Evolutionary conservation across 2,888 invertebrate species (phyloP), one percentile per base, ranked within the genome.

Genomic region (Ichneumoninae sp.): DNA sequence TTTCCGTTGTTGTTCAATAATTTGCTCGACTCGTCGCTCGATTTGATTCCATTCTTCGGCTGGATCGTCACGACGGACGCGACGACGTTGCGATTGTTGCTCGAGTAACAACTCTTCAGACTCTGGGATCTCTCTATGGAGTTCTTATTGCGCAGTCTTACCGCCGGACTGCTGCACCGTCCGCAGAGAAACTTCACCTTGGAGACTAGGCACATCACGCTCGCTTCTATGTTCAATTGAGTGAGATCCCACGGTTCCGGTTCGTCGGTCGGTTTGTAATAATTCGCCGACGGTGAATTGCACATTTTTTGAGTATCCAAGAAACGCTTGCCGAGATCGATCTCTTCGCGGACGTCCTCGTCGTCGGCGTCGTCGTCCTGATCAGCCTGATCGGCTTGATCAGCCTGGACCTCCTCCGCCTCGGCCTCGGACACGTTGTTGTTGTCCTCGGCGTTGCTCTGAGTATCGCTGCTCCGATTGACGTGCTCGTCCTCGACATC

Each of bases 191-290:
- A 97, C 91, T 97, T 97, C 0, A 97, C 96, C 94, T 97, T 97
- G 88, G 97, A 97, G 33, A 97, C 96, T 85, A 98, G 94, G 93
- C 97, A 97, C 96, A 98, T 97, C 6, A 97, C 96, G 90, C 97
- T 97, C 0, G 97, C 98, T 94, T 98, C 97, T 75, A 97, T 97
- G 91, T 98, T 98, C 54, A 98, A 93, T 89, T 97, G 96, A 0
- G 97, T 97, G 83, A 98, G 94, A 92, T 98, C 98, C 95, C 97
- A 96, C 0, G 97, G 97, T 91, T 97, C 97, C 0, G 97, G 97
- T 90, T 97, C 97, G 90, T 97, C 97, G 0, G 96, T 96, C 0
- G 97, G 97, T 84, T 97, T 96, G 91, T 97, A 97, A 91, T 97
- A 97, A 93, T 97, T 97, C 1, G 97, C 96, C 19, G 96, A 96